A percentile compares a stretch with the other conserved stretches of the same genome.
Conservation (phyloP, 1,140 invertebrate genomes). For the Scaptodrosophila lebanonensis region DNA sequence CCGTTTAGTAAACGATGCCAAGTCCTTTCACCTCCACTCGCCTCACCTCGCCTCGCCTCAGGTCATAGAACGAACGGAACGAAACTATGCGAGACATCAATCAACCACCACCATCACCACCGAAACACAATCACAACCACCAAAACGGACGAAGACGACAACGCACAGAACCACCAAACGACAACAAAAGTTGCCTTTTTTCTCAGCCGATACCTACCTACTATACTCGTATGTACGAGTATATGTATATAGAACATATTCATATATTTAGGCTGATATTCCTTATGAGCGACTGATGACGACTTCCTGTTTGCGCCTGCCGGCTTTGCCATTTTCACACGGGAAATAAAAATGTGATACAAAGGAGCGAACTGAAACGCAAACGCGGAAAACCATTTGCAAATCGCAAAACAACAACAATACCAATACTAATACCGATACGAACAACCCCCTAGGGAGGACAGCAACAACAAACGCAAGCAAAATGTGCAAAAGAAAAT, state of each 20-base stretch:
- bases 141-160: constrained; percentile 17
- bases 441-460: constrained; percentile 33
- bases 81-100: constrained; percentile 54
- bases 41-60: too few species aligned
- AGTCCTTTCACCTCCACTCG: too few species aligned
- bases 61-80: too few species aligned
- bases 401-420: constrained; percentile 48
- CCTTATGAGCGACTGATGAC: constrained; percentile 7
- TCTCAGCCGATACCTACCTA: too few species aligned
- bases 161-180: constrained; percentile 34
- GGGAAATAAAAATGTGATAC: constrained; percentile 73
- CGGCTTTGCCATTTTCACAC: constrained; percentile 61
- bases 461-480: constrained; percentile 8
- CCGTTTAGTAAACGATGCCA: too few species aligned
- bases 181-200: constrained; percentile 22
- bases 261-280: too few species aligned
- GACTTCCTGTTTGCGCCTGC: constrained; percentile 49
- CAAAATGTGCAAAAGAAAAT: not conserved
- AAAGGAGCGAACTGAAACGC: constrained; percentile 60
- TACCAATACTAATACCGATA: constrained; percentile 22
- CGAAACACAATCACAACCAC: constrained; percentile 59
- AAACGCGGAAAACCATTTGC: constrained; percentile 74
- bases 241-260: too few species aligned
- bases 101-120: constrained; percentile 66
- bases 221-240: too few species aligned